phyloP scores from a whole-genome alignment of 2,888 invertebrate species.

The Drosophila stalkeri region DNA sequence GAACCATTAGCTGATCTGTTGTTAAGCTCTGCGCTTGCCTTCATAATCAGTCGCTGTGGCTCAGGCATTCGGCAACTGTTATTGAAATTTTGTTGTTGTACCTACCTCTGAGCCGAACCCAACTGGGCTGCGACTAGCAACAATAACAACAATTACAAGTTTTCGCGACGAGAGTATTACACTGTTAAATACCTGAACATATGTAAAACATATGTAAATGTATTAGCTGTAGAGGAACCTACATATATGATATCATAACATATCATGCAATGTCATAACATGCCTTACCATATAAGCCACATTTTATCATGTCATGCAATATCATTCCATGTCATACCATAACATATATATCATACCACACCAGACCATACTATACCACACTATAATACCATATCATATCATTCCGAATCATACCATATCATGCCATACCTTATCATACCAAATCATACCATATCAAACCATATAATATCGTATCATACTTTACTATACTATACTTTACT shows the following conservation, averaged over 20 bases:
- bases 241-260: background rate
- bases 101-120: constrained; percentile 18
- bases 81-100: constrained; percentile 17
- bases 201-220: no score
- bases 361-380: background rate
- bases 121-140: background rate
- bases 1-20: background rate
- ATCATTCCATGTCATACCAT: background rate
- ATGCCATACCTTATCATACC: background rate
- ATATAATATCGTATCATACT: no score
- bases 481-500: no score
- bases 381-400: no score
- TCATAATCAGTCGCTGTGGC: background rate
- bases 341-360: background rate
- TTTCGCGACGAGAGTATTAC: no score
- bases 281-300: background rate
- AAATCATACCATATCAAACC: background rate
- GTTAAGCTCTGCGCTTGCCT: background rate
- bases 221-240: background rate
- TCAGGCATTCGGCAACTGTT: background rate
- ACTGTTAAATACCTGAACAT: background rate
- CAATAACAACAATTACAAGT: background rate
- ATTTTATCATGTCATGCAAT: background rate
- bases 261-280: no score
- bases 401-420: background rate